Conservation (phyloP, 2,797 vertebrate genomes). For the Periophthalmus magnuspinnatus region DNA sequence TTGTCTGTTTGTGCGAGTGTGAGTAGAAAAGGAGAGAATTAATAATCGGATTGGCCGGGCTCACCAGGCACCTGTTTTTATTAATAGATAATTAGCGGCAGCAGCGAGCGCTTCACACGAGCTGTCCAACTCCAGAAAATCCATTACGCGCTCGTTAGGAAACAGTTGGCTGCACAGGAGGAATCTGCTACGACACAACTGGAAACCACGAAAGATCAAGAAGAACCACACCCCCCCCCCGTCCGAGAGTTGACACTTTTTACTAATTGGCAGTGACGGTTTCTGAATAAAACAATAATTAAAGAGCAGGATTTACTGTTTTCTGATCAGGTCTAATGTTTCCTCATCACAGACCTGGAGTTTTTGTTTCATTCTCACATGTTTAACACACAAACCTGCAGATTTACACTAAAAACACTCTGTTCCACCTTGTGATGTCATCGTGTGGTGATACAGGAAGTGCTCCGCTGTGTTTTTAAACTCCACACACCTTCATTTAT, state of each 20-base stretch:
- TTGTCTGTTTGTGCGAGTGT: background rate
- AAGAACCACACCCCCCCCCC: background rate
- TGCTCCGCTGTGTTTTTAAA: no score
- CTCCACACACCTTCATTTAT: no score
- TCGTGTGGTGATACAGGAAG: no score
- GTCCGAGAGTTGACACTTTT: background rate
- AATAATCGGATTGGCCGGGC: slow-evolving; percentile 3
- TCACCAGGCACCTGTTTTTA: slow-evolving; percentile 7
- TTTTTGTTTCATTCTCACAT: no score
- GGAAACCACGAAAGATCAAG: background rate
- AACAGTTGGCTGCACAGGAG: slow-evolving; percentile 9
- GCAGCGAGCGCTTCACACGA: slow-evolving; percentile 6
- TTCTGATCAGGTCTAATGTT: no score
- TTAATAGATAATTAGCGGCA: slow-evolving; percentile 10
- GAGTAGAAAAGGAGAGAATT: background rate
- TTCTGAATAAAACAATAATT: background rate
- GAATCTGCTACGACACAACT: background rate
- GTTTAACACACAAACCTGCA: no score
- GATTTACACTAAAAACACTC: no score
- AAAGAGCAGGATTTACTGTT: no score
- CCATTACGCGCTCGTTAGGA: slow-evolving; percentile 3
- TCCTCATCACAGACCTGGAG: no score
- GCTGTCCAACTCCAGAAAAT: slow-evolving; percentile 11
- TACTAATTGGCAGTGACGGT: background rate
- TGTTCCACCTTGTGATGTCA: no score